A percentile compares a stretch with the other conserved stretches of the same genome.
Evolutionary conservation across 2,113 vertebrate species (phyloP).

Genomic region (Tragelaphus strepsiceros): DNA sequence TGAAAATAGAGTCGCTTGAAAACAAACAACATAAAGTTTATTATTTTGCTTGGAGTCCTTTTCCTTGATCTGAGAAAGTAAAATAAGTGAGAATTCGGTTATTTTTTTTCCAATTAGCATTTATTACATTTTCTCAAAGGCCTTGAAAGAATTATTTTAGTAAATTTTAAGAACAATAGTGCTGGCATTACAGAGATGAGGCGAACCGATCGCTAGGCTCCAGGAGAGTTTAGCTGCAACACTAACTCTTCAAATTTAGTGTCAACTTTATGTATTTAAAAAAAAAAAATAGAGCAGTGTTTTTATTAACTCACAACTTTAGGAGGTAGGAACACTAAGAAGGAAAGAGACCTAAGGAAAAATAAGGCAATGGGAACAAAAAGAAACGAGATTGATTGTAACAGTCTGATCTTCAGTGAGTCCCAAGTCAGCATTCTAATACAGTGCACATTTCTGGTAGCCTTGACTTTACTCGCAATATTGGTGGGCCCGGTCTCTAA

Average conservation of each 20-base stretch:
- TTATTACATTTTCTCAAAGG: neutral
- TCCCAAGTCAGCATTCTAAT: neutral
- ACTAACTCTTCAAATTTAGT: neutral
- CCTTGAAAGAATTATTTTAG: neutral
- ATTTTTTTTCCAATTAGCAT: neutral
- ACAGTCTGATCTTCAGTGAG: neutral
- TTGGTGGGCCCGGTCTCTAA: neutral
- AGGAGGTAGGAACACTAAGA: neutral
- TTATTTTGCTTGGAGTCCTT: neutral
- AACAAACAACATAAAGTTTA: neutral
- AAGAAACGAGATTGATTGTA: neutral
- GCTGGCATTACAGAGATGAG: neutral
- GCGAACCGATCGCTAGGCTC: neutral
- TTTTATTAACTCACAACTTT: neutral
- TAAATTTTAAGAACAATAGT: neutral
- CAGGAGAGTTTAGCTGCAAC: neutral
- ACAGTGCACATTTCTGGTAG: neutral
- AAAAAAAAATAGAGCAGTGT: neutral
- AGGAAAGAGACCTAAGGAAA: neutral
- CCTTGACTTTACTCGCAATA: neutral
- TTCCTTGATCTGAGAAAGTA: constrained; percentile 10
- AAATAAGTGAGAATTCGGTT: neutral
- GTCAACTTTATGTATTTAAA: neutral
- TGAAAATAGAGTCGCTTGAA: neutral
- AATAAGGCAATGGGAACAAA: neutral